phyloP scores from a whole-genome alignment of 2,888 invertebrate species.

The Rhyacophila evoluta region DNA sequence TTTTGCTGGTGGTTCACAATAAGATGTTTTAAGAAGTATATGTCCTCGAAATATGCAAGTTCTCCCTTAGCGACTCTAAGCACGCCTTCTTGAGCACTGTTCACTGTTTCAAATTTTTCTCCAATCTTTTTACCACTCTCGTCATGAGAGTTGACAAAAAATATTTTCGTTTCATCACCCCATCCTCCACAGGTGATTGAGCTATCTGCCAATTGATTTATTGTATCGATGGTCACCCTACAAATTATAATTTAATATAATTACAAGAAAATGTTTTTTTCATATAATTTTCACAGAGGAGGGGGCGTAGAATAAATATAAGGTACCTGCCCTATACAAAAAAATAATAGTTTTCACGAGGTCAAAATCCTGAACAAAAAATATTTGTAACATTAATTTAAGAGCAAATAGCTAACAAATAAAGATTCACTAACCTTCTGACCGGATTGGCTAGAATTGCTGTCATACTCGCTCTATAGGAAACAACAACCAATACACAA shows the following conservation, averaged over 20 bases:
- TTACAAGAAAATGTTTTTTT: too few relatives aligned
- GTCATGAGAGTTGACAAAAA: constrained; percentile 79
- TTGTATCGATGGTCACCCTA: constrained; percentile 83
- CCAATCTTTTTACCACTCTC: constrained; percentile 76
- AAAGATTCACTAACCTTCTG: constrained; percentile 66
- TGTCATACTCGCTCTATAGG: constrained; percentile 87
- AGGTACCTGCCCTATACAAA: too few relatives aligned
- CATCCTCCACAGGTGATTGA: constrained; percentile 78
- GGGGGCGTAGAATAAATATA: too few relatives aligned
- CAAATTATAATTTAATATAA: constrained; percentile 42
- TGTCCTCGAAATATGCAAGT: constrained; percentile 85
- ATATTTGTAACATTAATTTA: too few relatives aligned
- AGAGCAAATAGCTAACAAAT: too few relatives aligned
- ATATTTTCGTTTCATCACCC: constrained; percentile 77
- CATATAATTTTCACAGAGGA: too few relatives aligned
- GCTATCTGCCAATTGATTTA: constrained; percentile 77
- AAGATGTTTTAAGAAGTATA: constrained; percentile 76
- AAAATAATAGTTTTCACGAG: too few relatives aligned
- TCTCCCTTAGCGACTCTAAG: constrained; percentile 76
- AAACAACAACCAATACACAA: constrained; percentile 81
- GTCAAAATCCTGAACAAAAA: too few relatives aligned
- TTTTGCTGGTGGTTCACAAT: constrained; percentile 71
- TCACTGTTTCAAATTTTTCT: constrained; percentile 73
- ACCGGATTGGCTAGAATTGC: constrained; percentile 85
- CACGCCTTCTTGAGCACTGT: constrained; percentile 74